These are phyloP conservation scores for Phaethornis superciliosus DNA, from an alignment of 2,113 vertebrate genomes.

Conservation along the genomic window DNA sequence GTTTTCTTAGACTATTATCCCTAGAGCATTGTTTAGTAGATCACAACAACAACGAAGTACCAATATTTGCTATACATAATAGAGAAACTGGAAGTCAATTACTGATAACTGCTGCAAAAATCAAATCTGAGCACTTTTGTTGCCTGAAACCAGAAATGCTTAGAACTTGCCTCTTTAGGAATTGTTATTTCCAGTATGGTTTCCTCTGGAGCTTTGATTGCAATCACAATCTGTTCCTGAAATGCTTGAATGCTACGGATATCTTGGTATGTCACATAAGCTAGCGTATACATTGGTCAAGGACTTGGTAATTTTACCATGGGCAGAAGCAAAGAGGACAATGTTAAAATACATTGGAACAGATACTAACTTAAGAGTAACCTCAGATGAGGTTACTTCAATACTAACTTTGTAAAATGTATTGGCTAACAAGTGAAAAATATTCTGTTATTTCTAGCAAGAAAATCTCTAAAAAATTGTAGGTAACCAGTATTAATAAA, in stretches of 20 bases:
- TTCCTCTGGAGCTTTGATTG: conserved; percentile 90
- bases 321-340: background rate
- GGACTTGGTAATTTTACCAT: conserved; percentile 21
- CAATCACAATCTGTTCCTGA: conserved; percentile 88
- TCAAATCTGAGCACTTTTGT: background rate
- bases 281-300: conserved; percentile 81
- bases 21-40: background rate
- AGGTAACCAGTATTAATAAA: no score
- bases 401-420: background rate
- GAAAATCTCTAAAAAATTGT: no score
- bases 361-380: background rate
- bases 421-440: no score
- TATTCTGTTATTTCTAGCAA: no score
- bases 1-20: background rate
- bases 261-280: conserved; percentile 90
- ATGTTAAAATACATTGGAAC: background rate
- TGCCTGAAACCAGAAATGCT: background rate
- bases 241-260: conserved; percentile 81
- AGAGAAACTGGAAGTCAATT: background rate
- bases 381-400: background rate
- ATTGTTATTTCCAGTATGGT: conserved; percentile 88
- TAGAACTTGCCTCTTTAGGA: conserved; percentile 81
- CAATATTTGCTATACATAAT: background rate
- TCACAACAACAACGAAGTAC: background rate
- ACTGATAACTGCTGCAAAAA: background rate